Conservation (phyloP, 1,140 invertebrate genomes). For the Thaumetopoea pityocampa region DNA sequence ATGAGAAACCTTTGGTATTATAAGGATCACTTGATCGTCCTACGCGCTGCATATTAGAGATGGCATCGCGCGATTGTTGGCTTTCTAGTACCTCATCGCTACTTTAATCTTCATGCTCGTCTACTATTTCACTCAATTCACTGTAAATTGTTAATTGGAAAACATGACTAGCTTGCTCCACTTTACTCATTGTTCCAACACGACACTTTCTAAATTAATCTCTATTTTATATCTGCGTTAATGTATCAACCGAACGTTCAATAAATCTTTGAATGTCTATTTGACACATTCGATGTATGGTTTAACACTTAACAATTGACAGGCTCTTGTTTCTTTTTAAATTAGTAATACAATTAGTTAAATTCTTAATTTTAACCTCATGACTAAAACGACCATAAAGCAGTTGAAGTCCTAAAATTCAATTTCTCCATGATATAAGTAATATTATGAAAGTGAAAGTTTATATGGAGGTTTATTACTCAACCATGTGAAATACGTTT, state of each 20-base stretch:
- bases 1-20: conserved; percentile 4
- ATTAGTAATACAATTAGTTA: not conserved
- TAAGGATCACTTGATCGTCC: conserved; percentile 6
- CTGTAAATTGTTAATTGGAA: conserved; percentile 63
- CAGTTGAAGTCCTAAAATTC: no score
- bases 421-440: no score
- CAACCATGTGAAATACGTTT: no score
- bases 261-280: conserved; percentile 8
- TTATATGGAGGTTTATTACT: no score
- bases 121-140: conserved; percentile 41
- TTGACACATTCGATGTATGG: conserved; percentile 8
- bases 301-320: conserved; percentile 5
- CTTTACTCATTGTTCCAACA: conserved; percentile 51
- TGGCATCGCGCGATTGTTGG: conserved; percentile 45
- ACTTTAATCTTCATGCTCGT: conserved; percentile 22
- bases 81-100: conserved; percentile 36
- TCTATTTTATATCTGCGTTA: conserved; percentile 39
- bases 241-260: conserved; percentile 32
- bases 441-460: no score
- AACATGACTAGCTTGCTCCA: conserved; percentile 47
- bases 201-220: conserved; percentile 65
- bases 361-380: not conserved
- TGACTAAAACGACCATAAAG: no score
- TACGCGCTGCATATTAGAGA: conserved; percentile 25
- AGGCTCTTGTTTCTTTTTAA: conserved; percentile 4